Evolutionary conservation across 2,888 invertebrate species (phyloP), one percentile per base, ranked within the genome.

Genomic region (Dyspetes luteomarginatus): DNA sequence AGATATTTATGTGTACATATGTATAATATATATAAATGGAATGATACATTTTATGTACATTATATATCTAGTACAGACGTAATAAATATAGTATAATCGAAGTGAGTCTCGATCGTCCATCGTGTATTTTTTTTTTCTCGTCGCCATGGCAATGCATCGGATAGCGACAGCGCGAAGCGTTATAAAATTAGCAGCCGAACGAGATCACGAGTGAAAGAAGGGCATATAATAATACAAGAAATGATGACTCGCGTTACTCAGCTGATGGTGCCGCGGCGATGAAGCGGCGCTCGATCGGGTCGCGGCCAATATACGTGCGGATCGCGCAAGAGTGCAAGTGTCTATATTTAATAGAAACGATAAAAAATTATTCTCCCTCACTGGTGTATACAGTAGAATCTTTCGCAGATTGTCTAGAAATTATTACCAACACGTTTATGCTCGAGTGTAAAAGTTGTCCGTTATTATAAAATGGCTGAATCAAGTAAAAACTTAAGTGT

Each of bases 181-280:
- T 65, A 64, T 56, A 77, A 77, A 77, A 77, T 77, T 71, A 77
- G 77, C 71, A 62, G 36, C 36, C 71, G 65, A 77, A 65, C 64
- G 69, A 76, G 68, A 76, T 43, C 55, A 45, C 45, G 77, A 77
- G 71, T 55, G 26, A 65, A 64, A 65, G 71, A 65, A 65, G 71
- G 64, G 64, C 64, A 55, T 43, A 56, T 7, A 65, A 64, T 64
- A 58, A 62, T n/a, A n/a, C n/a, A 50, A 48, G 50, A 64, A 45
- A 48, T 60, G 71, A 71, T 12, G 36, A 43, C 41, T 19, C 43
- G 62, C 43, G 55, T 76, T 69, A 69, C 17, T 76, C 68, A 45
- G 55, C 15, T 30, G 71, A 15, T 50, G n/a, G 15, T 15, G 26
- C 48, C 43, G 62, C 52, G 62, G 67, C 43, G 71, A 45, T 60